These are phyloP conservation scores for Danaus plexippus DNA, from an alignment of 1,140 invertebrate genomes.

Conservation along the genomic window DNA sequence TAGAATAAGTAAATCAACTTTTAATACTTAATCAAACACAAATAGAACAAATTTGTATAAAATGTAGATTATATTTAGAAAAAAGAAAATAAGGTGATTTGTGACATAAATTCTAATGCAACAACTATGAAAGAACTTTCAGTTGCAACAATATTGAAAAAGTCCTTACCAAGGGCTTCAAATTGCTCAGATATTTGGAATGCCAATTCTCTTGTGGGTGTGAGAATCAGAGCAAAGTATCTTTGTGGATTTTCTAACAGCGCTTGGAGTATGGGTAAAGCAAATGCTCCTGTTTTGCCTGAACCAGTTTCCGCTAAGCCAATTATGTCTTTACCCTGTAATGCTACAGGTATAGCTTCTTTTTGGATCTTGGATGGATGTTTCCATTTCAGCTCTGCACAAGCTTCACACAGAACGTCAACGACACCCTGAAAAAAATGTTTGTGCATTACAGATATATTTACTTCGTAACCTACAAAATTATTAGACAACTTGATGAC, in stretches of 20 bases:
- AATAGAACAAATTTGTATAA: no score
- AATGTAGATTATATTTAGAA: not conserved
- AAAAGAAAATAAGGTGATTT: not conserved
- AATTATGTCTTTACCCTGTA: conserved; percentile 96
- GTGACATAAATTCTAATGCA: no score
- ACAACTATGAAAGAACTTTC: no score
- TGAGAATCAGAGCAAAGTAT: conserved; percentile 94
- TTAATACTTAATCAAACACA: no score
- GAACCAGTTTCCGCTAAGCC: conserved; percentile 98
- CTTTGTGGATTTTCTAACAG: conserved; percentile 92
- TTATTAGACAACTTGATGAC: no score
- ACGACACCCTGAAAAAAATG: conserved; percentile 83
- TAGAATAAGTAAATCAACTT: no score
- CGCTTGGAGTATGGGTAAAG: conserved; percentile 93
- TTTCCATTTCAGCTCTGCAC: conserved; percentile 94
- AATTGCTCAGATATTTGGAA: conserved; percentile 97
- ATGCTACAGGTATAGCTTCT: conserved; percentile 91
- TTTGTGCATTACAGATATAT: conserved; percentile 11
- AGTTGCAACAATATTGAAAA: no score
- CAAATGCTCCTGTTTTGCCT: conserved; percentile 98
- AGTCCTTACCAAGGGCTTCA: conserved; percentile 85
- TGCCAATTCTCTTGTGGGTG: conserved; percentile 97
- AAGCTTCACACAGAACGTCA: conserved; percentile 92
- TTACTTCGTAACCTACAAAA: no score
- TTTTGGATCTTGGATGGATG: conserved; percentile 94